Conservation (phyloP, 2,113 vertebrate genomes). For the Coracopsis vasa region DNA sequence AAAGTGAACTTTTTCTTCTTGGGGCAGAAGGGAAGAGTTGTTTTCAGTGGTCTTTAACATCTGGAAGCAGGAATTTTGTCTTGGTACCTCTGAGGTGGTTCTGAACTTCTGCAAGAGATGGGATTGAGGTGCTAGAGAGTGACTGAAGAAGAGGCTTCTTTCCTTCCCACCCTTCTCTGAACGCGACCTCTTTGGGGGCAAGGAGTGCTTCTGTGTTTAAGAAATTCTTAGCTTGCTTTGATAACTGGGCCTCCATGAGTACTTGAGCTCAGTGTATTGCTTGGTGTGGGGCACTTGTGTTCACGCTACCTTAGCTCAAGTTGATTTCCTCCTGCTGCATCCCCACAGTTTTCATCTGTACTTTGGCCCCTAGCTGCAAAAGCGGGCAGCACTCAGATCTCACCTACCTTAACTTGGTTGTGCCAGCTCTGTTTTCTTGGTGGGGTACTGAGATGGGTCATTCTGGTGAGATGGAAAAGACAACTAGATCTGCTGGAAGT, state of each 20-base stretch:
- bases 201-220: neutral
- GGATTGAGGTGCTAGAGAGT: neutral
- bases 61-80: neutral
- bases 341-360: neutral
- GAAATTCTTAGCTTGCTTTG: neutral
- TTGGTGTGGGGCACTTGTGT: neutral
- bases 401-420: neutral
- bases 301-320: neutral
- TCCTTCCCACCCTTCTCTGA: neutral
- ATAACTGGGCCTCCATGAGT: neutral
- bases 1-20: neutral
- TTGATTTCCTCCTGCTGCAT: neutral
- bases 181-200: neutral
- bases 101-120: neutral
- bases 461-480: neutral
- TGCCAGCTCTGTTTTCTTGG: neutral
- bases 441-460: neutral
- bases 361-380: neutral
- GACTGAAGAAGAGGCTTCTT: neutral
- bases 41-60: neutral
- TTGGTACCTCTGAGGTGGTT: neutral
- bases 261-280: neutral
- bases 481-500: neutral
- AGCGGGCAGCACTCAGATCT: neutral
- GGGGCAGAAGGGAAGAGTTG: neutral